Evolutionary conservation across 2,888 invertebrate species (phyloP), one percentile per base, ranked within the genome.

Genomic region (Lordiphosa fenestrarum): DNA sequence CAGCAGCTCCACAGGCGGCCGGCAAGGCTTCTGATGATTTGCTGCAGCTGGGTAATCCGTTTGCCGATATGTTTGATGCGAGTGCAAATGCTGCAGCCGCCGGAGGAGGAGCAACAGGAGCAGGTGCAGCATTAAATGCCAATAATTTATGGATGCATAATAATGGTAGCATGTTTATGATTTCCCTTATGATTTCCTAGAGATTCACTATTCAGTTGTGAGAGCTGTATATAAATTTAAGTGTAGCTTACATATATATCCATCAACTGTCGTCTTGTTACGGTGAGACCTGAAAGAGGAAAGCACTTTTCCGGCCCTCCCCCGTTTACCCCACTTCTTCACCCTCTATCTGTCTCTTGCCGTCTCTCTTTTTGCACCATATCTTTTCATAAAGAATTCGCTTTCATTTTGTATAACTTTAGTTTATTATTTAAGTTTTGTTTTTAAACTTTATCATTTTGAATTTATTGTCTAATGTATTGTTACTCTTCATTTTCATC

Each of bases 1-100:
- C 90, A 10, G 91, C 91, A 61, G 87, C 91, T 53, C 88, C 89
- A 64, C 76, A 64, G 41, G 66, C 64, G 47, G 66, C 84, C 67
- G 65, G 75, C 58, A 95, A 94, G 90, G 95, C 97, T 19, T 96
- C 96, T 10, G 97, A 97, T 85, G 96, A 97, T 90, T 91, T 98
- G 71, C 91, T 97, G 53, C 94, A 96, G 84, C 91, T 97, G 69
- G 95, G 95, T 41, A 98, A 98, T 91, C 98, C 98, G 7, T 98
- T 98, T 88, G 95, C 96, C 36, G 95, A 96, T 85, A 94, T 95
- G 93, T 95, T 95, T 87, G 95, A 96, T 85, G 94, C 94, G 85
- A 92, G 93, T 53, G 73, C 61, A 39, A 64, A 64, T 89, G 61
- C 86, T 88, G 87, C 30, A 2, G 88, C 49, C 51, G 83, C 86